Base-by-base conservation (phyloP, 2,113 vertebrate species). In the Thamnaconus septentrionalis region DNA sequence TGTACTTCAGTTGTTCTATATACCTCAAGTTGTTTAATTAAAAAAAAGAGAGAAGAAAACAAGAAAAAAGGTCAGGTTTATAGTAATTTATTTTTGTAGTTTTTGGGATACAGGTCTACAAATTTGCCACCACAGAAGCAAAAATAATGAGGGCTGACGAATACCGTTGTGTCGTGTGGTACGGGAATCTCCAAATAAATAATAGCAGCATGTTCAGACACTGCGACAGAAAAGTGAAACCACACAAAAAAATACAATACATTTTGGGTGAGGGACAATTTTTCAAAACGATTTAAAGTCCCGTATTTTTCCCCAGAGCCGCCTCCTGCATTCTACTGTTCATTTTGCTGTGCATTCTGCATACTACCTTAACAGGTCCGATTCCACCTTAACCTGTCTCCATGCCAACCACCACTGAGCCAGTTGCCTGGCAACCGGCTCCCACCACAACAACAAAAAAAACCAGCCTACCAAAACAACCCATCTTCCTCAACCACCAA, bases 311-410 rank as follows among this genome's bases (percentile, higher is more conserved):
- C 85, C 82, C 83, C 85, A 84, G 85, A 85, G 69, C 85, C 82
- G 83, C 76, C 66, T 75, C 49, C 60, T 61, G 77, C 83, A 82
- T 87, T 65, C 76, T 77, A 75, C 69, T 80, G 71, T 84, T 84
- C 86, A 88, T 88, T 80, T 82, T 83, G 80, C 75, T 86, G 82
- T 90, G 74, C 64, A 74, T 89, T 76, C 84, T 79, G 73, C 83
- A 86, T 86, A 79, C 81, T 86, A 82, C 80, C 85, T 87, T 84
- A 82, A 69, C 80, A 84, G 88, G 79, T 81, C 85, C 75, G 79
- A 83, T 84, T 86, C 82, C 88, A 91, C 91, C 83, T 92, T 92
- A 91, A 91, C 91, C 88, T 87, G 90, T 92, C 81, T 88, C 85
- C 92, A 92, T 92, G 87, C 78, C 89, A 90, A 89, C 85, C 80